Conservation (phyloP, 64 coral and sea anemone genomes). For the Cladopsammia gracilis region DNA sequence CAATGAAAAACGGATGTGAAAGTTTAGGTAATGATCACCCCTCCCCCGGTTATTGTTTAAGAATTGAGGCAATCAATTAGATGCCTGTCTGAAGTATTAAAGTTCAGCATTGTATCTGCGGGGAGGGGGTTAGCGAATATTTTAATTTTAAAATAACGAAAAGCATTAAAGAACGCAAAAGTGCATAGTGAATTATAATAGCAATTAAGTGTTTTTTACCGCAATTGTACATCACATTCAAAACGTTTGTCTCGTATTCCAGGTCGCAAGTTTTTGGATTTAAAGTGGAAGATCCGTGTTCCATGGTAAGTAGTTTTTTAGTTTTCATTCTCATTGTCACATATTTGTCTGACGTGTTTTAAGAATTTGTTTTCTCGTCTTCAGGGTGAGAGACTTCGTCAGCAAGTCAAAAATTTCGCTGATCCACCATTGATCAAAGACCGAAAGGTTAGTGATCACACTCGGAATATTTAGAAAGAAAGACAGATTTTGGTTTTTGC, state of each 20-base stretch:
- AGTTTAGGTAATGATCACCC: too few relatives aligned
- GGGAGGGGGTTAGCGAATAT: too few relatives aligned
- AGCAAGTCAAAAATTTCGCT: slow-evolving; percentile 78
- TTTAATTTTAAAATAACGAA: too few relatives aligned
- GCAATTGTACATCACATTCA: neutral
- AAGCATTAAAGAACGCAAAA: too few relatives aligned
- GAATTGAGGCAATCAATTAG: too few relatives aligned
- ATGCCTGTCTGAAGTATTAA: too few relatives aligned
- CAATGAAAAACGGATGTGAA: too few relatives aligned
- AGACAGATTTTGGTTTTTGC: too few relatives aligned
- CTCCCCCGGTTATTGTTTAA: too few relatives aligned
- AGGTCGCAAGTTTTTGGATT: slow-evolving; percentile 80
- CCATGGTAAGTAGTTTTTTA: slow-evolving; percentile 45
- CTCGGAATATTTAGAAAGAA: too few relatives aligned
- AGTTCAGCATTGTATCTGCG: too few relatives aligned
- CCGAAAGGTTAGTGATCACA: slow-evolving; percentile 74
- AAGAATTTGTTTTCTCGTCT: neutral
- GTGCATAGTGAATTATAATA: too few relatives aligned
- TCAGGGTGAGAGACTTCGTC: slow-evolving; percentile 83
- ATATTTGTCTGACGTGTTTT: neutral
- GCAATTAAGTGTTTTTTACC: neutral
- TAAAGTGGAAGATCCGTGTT: slow-evolving; percentile 53
- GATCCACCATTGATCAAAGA: slow-evolving; percentile 96
- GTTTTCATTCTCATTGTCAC: neutral
- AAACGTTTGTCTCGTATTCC: neutral